Conservation (phyloP, 2,888 invertebrate species). For the Plebejus melissa region DNA sequence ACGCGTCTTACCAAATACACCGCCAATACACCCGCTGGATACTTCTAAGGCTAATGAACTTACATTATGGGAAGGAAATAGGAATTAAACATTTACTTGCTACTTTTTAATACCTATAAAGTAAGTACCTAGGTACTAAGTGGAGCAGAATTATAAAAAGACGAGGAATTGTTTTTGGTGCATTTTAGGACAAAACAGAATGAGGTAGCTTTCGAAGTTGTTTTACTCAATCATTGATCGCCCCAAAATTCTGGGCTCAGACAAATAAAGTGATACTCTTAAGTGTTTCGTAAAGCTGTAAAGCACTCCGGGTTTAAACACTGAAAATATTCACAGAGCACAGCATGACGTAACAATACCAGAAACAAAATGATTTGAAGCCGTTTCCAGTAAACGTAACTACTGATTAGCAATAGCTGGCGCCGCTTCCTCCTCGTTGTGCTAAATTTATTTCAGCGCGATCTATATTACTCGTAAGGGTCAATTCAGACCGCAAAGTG, state of each 20-base stretch:
- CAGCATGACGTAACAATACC: neutral
- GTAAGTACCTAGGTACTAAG: no score
- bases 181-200: no score
- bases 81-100: neutral
- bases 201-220: no score
- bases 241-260: no score
- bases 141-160: no score
- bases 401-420: conserved; percentile 33
- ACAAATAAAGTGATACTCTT: no score
- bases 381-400: conserved; percentile 41
- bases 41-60: conserved; percentile 41
- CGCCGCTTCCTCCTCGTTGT: conserved; percentile 58
- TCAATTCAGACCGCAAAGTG: conserved; percentile 37
- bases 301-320: neutral
- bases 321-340: neutral
- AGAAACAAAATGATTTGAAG: conserved; percentile 4
- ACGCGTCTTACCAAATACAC: conserved; percentile 62
- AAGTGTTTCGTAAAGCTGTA: no score
- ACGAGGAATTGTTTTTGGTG: no score
- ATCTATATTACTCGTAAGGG: conserved; percentile 50
- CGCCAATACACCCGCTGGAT: conserved; percentile 43
- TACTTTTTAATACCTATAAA: no score
- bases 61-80: neutral
- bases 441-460: conserved; percentile 65
- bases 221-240: no score